Evolutionary conservation across 1,140 invertebrate species (phyloP).

Genomic region (Drosophila miranda): DNA sequence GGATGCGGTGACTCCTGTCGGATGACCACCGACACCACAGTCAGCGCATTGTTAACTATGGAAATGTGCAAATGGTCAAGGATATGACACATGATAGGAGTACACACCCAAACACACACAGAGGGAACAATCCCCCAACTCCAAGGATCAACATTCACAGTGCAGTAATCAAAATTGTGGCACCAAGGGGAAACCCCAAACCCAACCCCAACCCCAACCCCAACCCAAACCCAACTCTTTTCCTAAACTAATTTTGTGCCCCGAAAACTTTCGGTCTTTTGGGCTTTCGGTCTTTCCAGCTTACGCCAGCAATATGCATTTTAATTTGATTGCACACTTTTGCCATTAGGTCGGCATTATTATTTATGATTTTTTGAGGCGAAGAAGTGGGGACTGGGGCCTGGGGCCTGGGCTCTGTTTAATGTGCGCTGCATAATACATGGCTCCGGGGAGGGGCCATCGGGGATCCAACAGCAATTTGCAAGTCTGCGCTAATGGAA

Average conservation of each 20-base stretch:
- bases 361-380: constrained; percentile 56
- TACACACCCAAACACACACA: background rate
- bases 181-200: background rate
- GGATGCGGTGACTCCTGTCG: constrained; percentile 14
- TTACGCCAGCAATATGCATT: constrained; percentile 45
- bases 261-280: constrained; percentile 4
- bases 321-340: constrained; percentile 61
- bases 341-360: constrained; percentile 51
- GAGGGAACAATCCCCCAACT: background rate
- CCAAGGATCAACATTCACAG: background rate
- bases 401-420: constrained; percentile 4
- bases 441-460: background rate
- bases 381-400: too few species aligned
- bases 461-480: constrained; percentile 10
- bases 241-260: constrained; percentile 26
- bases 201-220: too few species aligned
- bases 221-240: constrained; percentile 19
- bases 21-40: constrained; percentile 44
- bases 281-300: background rate
- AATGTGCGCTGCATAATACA: constrained; percentile 52
- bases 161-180: constrained; percentile 26
- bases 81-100: too few species aligned
- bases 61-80: constrained; percentile 26
- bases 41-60: constrained; percentile 56
- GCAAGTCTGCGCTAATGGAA: constrained; percentile 56